Percentiles rank a stretch among this genome's conserved stretches.
Conservation (phyloP, 2,113 vertebrate species). For the Lichenostomus cassidix region DNA sequence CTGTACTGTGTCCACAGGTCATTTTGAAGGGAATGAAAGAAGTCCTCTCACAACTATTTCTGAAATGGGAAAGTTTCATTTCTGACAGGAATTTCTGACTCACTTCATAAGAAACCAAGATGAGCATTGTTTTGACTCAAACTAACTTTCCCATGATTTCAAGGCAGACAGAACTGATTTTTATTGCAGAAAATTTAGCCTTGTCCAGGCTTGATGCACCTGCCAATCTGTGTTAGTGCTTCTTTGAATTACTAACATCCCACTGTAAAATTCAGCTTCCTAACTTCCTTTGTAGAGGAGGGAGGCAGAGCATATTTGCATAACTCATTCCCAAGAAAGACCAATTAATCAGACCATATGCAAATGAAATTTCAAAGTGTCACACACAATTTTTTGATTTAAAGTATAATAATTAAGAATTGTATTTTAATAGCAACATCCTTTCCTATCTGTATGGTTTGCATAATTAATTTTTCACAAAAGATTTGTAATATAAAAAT, state of each 20-base stretch:
- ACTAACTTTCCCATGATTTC: not conserved
- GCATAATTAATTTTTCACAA: not conserved
- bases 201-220: not conserved
- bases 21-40: not conserved
- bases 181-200: not conserved
- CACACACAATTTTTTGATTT: not conserved
- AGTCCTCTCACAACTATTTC: not conserved
- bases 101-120: not conserved
- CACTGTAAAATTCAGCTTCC: not conserved
- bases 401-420: not conserved
- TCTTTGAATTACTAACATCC: not conserved
- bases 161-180: not conserved
- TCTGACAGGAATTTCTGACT: not conserved
- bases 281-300: not conserved
- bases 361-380: slow-evolving; percentile 1
- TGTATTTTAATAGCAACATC: not conserved
- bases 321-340: not conserved
- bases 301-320: not conserved
- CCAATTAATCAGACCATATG: not conserved
- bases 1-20: not conserved
- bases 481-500: not conserved
- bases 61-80: not conserved
- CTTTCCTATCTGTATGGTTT: not conserved
- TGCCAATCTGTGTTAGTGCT: not conserved
- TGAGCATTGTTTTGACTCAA: not conserved